Evolutionary conservation across 2,888 invertebrate species (phyloP).

Genomic region (Panorpa germanica): DNA sequence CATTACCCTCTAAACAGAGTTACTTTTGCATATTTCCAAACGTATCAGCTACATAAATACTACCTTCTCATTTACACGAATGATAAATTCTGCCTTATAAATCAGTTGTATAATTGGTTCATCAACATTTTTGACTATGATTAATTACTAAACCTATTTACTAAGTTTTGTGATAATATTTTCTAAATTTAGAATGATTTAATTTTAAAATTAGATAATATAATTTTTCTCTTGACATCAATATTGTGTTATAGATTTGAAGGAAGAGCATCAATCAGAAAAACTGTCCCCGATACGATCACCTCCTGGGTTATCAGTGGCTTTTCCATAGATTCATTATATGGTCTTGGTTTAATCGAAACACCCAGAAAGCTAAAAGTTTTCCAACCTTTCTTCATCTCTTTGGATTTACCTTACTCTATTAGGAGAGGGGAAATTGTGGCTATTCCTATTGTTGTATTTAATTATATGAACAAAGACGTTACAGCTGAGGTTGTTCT

Average conservation of each 20-base stretch:
- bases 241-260: conserved; percentile 28
- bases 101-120: too few relatives aligned
- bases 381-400: conserved; percentile 68
- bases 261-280: conserved; percentile 33
- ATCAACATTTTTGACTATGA: too few relatives aligned
- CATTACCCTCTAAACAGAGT: too few relatives aligned
- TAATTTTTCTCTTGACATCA: conserved; percentile 9
- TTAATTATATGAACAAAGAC: conserved; percentile 69
- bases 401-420: conserved; percentile 71
- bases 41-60: too few relatives aligned
- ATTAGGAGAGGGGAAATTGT: conserved; percentile 81
- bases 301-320: conserved; percentile 73
- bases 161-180: too few relatives aligned
- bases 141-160: too few relatives aligned
- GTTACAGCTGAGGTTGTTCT: conserved; percentile 64
- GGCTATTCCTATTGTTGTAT: conserved; percentile 70
- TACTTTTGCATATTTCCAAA: too few relatives aligned
- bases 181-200: conserved; percentile 3
- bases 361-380: conserved; percentile 46
- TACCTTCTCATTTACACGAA: too few relatives aligned
- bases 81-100: too few relatives aligned
- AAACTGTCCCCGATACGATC: conserved; percentile 61
- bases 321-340: conserved; percentile 56
- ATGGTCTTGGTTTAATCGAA: conserved; percentile 59
- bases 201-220: conserved; percentile 6